Conservation (phyloP, 2,797 vertebrate genomes). For the Pachyuromys duprasi region DNA sequence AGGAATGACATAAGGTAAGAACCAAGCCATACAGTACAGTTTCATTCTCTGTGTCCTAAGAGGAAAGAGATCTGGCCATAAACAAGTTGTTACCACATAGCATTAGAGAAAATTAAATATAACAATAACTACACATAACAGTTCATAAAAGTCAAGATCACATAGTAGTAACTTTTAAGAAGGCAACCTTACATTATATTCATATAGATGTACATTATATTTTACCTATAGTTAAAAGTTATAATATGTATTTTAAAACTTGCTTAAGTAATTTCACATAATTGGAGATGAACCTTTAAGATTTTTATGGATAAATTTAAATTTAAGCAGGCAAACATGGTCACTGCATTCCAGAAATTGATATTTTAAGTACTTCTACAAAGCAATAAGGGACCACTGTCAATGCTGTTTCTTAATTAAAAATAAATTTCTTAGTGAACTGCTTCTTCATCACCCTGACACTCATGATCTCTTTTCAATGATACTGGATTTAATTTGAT, state of each 20-base stretch:
- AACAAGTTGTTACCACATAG: not conserved
- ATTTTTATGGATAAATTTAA: conserved; percentile 8
- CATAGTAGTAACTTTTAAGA: not conserved
- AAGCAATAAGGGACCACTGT: not conserved
- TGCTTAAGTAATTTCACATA: conserved; percentile 2
- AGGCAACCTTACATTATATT: not conserved
- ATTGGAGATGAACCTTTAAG: not conserved
- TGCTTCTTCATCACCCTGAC: not conserved
- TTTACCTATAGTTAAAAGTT: not conserved
- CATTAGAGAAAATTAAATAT: conserved; percentile 27
- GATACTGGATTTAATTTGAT: conserved; percentile 61
- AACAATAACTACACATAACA: not conserved
- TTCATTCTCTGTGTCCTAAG: not conserved
- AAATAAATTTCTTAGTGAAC: not conserved
- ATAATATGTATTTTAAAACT: not conserved
- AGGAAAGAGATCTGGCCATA: not conserved
- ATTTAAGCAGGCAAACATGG: not conserved
- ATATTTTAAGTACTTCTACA: not conserved
- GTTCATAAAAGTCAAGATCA: not conserved
- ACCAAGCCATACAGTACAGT: not conserved
- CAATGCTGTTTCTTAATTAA: not conserved
- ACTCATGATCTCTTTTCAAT: not conserved
- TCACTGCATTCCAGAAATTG: not conserved
- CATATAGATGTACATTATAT: not conserved
- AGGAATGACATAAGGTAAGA: not conserved